Base-by-base conservation (phyloP, 2,113 vertebrate genomes). In the Regulus satrapa region DNA sequence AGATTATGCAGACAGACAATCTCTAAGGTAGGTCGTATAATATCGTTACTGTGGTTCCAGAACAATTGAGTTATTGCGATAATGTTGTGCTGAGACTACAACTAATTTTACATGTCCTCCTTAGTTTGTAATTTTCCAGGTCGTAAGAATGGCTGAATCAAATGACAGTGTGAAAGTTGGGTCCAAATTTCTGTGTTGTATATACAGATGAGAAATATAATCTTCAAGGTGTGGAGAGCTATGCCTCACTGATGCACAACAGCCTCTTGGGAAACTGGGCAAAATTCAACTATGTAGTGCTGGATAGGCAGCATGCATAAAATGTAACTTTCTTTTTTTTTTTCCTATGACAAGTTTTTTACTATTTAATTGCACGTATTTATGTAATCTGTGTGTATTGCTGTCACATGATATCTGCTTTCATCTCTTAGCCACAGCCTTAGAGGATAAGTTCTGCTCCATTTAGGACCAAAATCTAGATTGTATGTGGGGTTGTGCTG, bases 401-500 rank as follows among this genome's bases (percentile, higher is more conserved):
- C n/a, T 76, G 21, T 31, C 67, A 32, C 5, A 49, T 28, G 29
- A 19, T 16, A 18, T 23, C 48, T 86, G 34, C 72, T 68, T 69
- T 81, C 8, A 59, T 71, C 63, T 77, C 51, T 79, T n/a, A 74
- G 17, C n/a, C 1, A 0, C 9, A 84, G 25, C 13, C 28, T 71
- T 61, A 79, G 48, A 89, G 52, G 24, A 69, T 83, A 31, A 21
- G 23, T 80, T 92, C 74, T 93, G 29, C 71, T 79, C 31, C 24
- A 18, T 55, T 79, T 85, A 82, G 62, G 67, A 88, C 8, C 23
- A 73, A 93, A 93, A 46, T n/a, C 56, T 72, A 71, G 56, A 55
- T 26, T 4, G 4, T 21, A n/a, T 4, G 2, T 2, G 2, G 40
- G 8, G 6, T 25, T 85, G 31, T 1, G 1, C 26, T 69, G 62